Conservation (phyloP, 2,797 vertebrate species). For the Anguilla megastoma region DNA sequence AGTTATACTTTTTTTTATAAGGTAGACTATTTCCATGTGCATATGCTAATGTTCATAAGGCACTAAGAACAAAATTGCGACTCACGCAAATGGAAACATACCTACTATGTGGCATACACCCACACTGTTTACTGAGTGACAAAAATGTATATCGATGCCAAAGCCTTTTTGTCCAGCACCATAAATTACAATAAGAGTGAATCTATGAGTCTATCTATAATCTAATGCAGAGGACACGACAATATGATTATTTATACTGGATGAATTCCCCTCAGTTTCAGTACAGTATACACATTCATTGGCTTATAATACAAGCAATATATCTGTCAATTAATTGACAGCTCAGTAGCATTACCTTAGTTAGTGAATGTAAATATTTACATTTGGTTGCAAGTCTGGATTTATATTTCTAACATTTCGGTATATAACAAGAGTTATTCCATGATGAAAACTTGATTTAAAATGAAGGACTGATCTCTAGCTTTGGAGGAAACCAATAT, state of each 20-base stretch:
- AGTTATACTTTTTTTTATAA: not conserved
- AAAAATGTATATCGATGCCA: not conserved
- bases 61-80: not conserved
- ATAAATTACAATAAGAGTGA: not conserved
- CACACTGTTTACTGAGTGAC: not conserved
- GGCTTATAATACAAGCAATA: slow-evolving; percentile 3
- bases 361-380: slow-evolving; percentile 7
- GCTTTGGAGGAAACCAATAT: not conserved
- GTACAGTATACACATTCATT: not conserved
- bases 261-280: not conserved
- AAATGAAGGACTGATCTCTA: not conserved
- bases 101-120: not conserved
- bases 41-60: not conserved
- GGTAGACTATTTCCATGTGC: not conserved
- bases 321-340: slow-evolving; percentile 8
- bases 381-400: slow-evolving; percentile 19
- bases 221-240: not conserved
- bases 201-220: not conserved
- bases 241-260: not conserved
- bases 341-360: slow-evolving; percentile 16
- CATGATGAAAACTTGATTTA: not conserved
- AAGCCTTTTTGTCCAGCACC: not conserved
- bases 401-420: slow-evolving; percentile 23
- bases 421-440: not conserved
- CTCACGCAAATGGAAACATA: not conserved